Base-by-base conservation (phyloP, 2,113 vertebrate species). In the Ceuthmochares aereus region DNA sequence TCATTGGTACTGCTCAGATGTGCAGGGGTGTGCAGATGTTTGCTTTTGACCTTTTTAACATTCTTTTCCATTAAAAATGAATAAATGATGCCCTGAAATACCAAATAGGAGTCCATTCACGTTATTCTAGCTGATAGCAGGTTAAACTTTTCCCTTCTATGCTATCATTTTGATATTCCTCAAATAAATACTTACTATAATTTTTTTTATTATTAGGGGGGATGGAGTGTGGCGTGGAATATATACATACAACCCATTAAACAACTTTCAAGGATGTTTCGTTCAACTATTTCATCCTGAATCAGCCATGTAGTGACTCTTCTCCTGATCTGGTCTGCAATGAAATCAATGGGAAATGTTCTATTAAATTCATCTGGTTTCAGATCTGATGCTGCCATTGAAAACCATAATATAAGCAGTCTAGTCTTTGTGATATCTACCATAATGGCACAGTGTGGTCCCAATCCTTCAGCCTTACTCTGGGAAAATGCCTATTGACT, bases 361-460 rank as follows among this genome's bases (percentile, higher is more conserved):
- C 80, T 89, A 30, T 95, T 95, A 84, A 92, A 92, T 89, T 90
- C n/a, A 78, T 86, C 78, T 78, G 66, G 90, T 62, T 96, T 93
- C 86, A 90, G 86, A 94, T 96, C 85, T 87, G 90, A 64, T 92
- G 52, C 92, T 87, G 73, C 69, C 66, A 37, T 52, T 92, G 90
- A 90, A 92, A 95, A 72, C 45, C 26, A 4, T 68, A 75, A 84
- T 49, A 64, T 5, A 88, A 89, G 88, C 76, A 89, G 92, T 54
- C 93, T 72, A 62, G 52, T 90, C 81, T 96, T 96, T 96, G 92
- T 97, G 83, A 60, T 93, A 81, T 49, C 78, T 78, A 19, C 76
- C 73, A 96, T 93, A 96, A 90, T 87, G 92, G 86, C 96, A 93
- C 95, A 95, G 93, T 93, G 73, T 93, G 96, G 93, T 96, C 96